A percentile compares a stretch with the other conserved stretches of the same genome.
Conservation (phyloP, 2,797 vertebrate species). For the Pseudocheirus occidentalis region DNA sequence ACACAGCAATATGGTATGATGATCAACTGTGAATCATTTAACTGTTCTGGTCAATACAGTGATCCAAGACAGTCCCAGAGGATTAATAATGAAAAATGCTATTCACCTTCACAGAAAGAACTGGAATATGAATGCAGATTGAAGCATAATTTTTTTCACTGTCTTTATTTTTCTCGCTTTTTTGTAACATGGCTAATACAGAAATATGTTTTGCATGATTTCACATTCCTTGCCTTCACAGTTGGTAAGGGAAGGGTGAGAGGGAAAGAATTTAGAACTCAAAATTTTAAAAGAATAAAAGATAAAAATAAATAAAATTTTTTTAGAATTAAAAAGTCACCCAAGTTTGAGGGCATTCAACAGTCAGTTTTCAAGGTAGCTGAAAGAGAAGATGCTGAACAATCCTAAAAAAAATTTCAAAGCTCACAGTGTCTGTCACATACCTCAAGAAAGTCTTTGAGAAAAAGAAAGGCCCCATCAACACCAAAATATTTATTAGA, state of each 20-base stretch:
- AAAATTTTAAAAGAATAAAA: neutral
- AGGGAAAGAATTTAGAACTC: neutral
- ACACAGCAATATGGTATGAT: neutral
- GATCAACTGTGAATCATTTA: neutral
- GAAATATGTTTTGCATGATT: neutral
- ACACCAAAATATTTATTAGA: neutral
- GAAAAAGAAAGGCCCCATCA: neutral
- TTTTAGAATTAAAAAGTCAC: neutral
- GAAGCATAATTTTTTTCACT: neutral
- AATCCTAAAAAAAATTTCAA: neutral
- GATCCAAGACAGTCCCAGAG: neutral
- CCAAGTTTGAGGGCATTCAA: neutral
- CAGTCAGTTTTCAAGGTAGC: neutral
- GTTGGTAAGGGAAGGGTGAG: neutral
- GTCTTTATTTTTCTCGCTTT: neutral
- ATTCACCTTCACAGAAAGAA: neutral
- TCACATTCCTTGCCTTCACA: neutral
- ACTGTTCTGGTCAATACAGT: neutral
- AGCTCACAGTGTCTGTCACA: neutral
- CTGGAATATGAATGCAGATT: neutral
- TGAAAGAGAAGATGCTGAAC: neutral
- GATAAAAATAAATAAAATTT: neutral
- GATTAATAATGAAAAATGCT: neutral
- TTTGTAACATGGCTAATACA: neutral
- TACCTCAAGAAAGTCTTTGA: neutral